Base-by-base conservation (phyloP, 2,888 invertebrate species). In the Notocelia uddmanniana region DNA sequence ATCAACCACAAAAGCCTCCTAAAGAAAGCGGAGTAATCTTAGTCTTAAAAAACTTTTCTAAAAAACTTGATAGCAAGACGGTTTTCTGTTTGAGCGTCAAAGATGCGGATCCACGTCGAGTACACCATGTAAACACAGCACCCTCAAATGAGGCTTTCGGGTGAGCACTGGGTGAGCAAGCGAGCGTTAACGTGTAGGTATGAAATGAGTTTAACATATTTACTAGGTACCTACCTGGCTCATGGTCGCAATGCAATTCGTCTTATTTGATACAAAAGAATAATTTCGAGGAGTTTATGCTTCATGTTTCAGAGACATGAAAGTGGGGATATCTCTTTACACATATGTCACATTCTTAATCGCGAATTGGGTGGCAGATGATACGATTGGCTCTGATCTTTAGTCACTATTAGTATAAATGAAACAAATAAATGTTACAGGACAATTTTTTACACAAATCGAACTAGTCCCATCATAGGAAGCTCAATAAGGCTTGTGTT, bases 71-170 rank as follows among this genome's bases (percentile, higher is more conserved):
- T 84, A 79, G 83, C 78, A 80, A 80, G 80, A 78, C 78, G 68
- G 81, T 78, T 81, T 80, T 83, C 81, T 85, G 85, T 87, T 80
- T 88, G 86, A 86, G 85, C 84, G 82, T 85, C 77, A 85, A 86
- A 87, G 87, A 87, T 81, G 82, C 78, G 80, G 83, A 78, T 79
- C 77, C 79, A 80, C 80, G 83, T 83, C 81, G 85, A 85, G 85
- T 83, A 82, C 81, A 83, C 83, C 83, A 78, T 88, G 88, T 86
- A 89, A 90, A 89, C 89, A 89, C 83, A 57, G 72, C 72, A 84
- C 84, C 87, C 86, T 86, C 82, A 87, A 89, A 88, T 88, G 89
- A 88, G 86, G 84, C 81, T 80, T 83, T 76, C 79, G 79, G 81
- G 69, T 74, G 70, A 31, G 81, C 74, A 45, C 34, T 74, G 73